Evolutionary conservation across 1,140 invertebrate species (phyloP).

Genomic region (Zaprionus inermis): DNA sequence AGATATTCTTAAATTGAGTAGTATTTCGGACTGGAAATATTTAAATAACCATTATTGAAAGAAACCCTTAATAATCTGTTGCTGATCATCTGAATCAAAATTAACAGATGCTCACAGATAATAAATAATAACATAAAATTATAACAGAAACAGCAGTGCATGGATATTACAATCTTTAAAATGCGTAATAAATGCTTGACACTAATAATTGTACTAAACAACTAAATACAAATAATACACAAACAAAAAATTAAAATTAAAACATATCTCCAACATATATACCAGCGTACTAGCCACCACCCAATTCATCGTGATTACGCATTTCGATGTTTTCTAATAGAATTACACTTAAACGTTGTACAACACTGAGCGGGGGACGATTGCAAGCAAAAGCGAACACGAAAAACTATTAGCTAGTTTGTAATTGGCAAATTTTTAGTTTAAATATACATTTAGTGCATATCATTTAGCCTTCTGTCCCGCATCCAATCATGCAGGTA

Average conservation of each 20-base stretch:
- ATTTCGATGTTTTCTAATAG: constrained; percentile 22
- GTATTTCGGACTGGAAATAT: no score
- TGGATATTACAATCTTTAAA: neutral
- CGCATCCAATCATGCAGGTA: constrained; percentile 44
- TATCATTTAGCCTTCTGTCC: constrained; percentile 33
- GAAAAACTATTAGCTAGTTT: constrained; percentile 41
- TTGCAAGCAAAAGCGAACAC: constrained; percentile 18
- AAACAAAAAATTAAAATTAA: neutral
- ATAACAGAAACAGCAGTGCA: neutral
- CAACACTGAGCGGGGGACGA: constrained; percentile 30
- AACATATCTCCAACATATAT: neutral
- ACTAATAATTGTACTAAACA: neutral
- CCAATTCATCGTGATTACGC: neutral
- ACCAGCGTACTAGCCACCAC: neutral
- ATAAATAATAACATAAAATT: neutral
- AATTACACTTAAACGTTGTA: neutral
- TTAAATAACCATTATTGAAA: no score
- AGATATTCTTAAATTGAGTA: neutral
- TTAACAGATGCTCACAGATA: neutral
- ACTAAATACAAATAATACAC: neutral
- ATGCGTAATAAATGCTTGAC: constrained; percentile 1
- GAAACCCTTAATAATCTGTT: no score
- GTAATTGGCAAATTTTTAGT: constrained; percentile 50
- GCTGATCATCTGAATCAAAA: neutral
- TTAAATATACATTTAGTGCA: constrained; percentile 43